Conservation (phyloP, 2,113 vertebrate species). For the Neomonachus schauinslandi region DNA sequence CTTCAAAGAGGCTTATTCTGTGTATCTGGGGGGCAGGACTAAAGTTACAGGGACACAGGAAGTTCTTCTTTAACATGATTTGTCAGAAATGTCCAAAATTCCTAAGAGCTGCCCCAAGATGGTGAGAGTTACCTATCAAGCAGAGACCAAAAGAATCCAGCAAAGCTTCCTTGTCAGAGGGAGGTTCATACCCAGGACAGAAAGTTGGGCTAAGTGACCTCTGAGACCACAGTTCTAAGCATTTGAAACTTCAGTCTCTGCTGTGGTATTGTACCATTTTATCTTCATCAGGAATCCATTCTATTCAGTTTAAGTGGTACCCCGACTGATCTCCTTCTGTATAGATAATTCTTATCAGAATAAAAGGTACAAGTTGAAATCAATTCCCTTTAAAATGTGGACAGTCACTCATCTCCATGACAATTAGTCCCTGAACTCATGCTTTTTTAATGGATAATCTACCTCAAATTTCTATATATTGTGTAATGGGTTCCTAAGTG, state of each 20-base stretch:
- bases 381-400: neutral
- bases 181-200: neutral
- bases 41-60: neutral
- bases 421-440: neutral
- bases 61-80: neutral
- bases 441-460: neutral
- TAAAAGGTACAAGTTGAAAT: neutral
- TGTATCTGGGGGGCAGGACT: neutral
- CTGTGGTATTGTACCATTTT: slow-evolving; percentile 29
- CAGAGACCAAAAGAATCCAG: neutral
- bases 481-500: neutral
- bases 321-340: neutral
- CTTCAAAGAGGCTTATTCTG: neutral
- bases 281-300: slow-evolving; percentile 27
- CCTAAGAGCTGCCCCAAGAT: neutral
- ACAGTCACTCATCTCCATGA: neutral
- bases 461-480: neutral
- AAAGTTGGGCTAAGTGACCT: neutral
- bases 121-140: neutral
- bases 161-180: neutral
- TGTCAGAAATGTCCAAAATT: slow-evolving; percentile 27
- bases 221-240: slow-evolving; percentile 23
- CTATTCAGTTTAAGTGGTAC: neutral
- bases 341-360: slow-evolving; percentile 15
- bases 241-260: slow-evolving; percentile 4